phyloP scores from a whole-genome alignment of 2,888 invertebrate genomes.

The Rotaria sp. region DNA sequence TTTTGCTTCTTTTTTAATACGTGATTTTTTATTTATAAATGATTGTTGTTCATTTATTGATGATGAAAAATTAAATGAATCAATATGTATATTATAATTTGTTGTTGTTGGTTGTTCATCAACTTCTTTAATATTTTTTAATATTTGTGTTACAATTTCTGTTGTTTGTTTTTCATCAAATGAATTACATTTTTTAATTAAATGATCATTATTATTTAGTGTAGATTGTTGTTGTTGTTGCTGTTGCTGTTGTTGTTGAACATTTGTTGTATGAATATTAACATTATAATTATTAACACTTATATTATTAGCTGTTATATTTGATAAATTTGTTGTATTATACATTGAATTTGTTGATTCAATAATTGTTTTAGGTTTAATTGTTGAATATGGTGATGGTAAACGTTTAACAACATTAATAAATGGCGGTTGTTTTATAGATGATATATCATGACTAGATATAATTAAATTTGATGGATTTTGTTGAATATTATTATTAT shows the following conservation, averaged over 20 bases:
- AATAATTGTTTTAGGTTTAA: not conserved
- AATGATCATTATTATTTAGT: not conserved
- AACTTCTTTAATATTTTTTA: conserved; percentile 29
- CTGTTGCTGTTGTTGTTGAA: not conserved
- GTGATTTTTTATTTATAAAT: not conserved
- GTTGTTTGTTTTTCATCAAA: conserved; percentile 25
- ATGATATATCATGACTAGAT: not conserved
- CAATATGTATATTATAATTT: conserved; percentile 17
- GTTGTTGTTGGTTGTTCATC: not conserved
- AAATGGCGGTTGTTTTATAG: not conserved
- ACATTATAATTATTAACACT: conserved; percentile 26
- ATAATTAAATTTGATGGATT: not conserved
- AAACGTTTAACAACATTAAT: conserved; percentile 26
- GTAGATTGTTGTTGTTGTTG: not conserved
- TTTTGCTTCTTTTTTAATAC: not conserved
- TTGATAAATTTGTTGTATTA: not conserved
- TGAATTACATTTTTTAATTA: not conserved
- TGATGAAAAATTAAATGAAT: conserved; percentile 4
- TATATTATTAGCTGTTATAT: conserved; percentile 16
- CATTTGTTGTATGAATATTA: conserved; percentile 25
- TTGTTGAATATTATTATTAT: not conserved
- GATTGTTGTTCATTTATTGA: conserved; percentile 21
- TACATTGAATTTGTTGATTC: conserved; percentile 12
- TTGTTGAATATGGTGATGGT: conserved; percentile 13
- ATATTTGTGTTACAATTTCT: conserved; percentile 6